Evolutionary conservation across 2,888 invertebrate genomes (phyloP).

Genomic region (Lottia gigantea): DNA sequence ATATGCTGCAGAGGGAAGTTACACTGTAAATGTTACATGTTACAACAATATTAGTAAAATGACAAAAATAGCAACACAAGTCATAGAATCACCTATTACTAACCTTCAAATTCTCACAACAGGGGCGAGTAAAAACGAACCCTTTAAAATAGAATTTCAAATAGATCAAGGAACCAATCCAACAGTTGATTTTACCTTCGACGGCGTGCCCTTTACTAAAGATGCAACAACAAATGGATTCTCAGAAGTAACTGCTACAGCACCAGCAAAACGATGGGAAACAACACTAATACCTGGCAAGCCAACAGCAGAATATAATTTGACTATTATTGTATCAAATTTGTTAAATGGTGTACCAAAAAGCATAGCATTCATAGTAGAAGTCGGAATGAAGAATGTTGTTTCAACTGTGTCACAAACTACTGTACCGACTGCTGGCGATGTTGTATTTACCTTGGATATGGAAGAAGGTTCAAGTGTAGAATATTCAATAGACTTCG

Average conservation of each 20-base stretch:
- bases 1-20: constrained; percentile 35
- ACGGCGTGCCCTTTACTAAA: constrained; percentile 22
- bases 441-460: constrained; percentile 33
- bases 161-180: constrained; percentile 41
- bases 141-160: constrained; percentile 35
- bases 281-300: constrained; percentile 16
- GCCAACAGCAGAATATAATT: constrained; percentile 18
- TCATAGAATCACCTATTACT: constrained; percentile 48
- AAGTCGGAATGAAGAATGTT: constrained; percentile 33
- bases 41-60: constrained; percentile 40
- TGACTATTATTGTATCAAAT: constrained; percentile 33
- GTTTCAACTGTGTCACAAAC: constrained; percentile 21
- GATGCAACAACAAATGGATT: constrained; percentile 9
- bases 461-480: constrained; percentile 45
- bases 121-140: constrained; percentile 36
- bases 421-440: constrained; percentile 23
- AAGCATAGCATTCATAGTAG: constrained; percentile 29
- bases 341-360: constrained; percentile 27
- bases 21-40: constrained; percentile 39
- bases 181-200: constrained; percentile 35
- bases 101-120: constrained; percentile 38
- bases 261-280: constrained; percentile 19
- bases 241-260: background rate
- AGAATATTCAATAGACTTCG: constrained; percentile 32
- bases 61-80: constrained; percentile 15